Percentiles rank a stretch among this genome's conserved stretches.
These are phyloP conservation scores for Mylabris sibirica DNA, from an alignment of 2,888 invertebrate genomes.

Conservation along the genomic window DNA sequence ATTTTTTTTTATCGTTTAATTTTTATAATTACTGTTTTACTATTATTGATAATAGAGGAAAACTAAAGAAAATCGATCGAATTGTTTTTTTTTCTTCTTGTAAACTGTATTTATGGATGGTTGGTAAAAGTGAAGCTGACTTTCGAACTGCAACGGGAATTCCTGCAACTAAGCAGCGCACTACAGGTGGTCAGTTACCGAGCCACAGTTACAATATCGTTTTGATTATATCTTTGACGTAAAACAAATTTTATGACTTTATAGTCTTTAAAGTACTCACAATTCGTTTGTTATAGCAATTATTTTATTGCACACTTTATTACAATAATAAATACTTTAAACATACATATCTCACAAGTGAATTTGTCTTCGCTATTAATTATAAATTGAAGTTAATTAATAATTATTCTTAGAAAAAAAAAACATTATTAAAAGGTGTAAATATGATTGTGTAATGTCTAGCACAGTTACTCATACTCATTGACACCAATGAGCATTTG, in stretches of 20 bases:
- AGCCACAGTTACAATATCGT: constrained; percentile 43
- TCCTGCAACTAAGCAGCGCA: constrained; percentile 18
- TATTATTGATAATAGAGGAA: background rate
- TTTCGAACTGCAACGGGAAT: constrained; percentile 19
- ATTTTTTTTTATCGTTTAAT: constrained; percentile 50
- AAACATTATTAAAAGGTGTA: constrained; percentile 18
- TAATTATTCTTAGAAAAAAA: no score
- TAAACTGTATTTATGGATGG: constrained; percentile 11
- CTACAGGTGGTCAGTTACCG: constrained; percentile 47
- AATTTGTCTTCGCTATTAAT: background rate
- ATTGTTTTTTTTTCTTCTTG: background rate
- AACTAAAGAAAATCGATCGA: background rate
- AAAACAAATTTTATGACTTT: constrained; percentile 41
- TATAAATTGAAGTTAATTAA: no score
- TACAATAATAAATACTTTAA: constrained; percentile 9
- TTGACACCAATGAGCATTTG: constrained; percentile 19
- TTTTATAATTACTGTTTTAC: constrained; percentile 47
- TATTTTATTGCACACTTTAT: constrained; percentile 35
- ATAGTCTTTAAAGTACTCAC: constrained; percentile 35
- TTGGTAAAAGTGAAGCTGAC: constrained; percentile 15
- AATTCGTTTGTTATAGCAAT: constrained; percentile 34
- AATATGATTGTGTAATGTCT: constrained; percentile 8
- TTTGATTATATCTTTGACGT: constrained; percentile 42
- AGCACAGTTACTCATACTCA: constrained; percentile 11
- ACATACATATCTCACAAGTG: background rate